A percentile compares a stretch with the other conserved stretches of the same genome.
phyloP scores from a whole-genome alignment of 2,113 vertebrate genomes.

The Daubentonia madagascariensis region DNA sequence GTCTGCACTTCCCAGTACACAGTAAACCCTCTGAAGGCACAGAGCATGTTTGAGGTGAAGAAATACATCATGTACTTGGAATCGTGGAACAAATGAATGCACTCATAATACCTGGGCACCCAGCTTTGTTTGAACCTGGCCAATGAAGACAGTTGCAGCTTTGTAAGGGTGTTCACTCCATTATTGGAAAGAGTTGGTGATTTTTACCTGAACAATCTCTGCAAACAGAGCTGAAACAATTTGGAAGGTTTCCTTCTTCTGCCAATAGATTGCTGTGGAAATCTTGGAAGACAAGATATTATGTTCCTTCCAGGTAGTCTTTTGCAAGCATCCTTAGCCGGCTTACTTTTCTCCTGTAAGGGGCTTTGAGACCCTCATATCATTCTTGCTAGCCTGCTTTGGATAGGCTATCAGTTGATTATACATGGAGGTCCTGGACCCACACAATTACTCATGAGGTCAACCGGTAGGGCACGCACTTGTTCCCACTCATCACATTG shows the following conservation, averaged over 20 bases:
- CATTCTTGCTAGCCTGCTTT: fast-evolving
- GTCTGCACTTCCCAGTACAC: fast-evolving
- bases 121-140: background rate
- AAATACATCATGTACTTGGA: fast-evolving
- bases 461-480: fast-evolving
- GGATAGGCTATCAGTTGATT: fast-evolving
- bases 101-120: fast-evolving
- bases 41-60: too few species aligned
- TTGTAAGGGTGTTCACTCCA: background rate
- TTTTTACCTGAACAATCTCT: fast-evolving
- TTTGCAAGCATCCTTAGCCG: background rate
- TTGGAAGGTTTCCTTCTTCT: background rate
- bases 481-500: fast-evolving
- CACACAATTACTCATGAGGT: fast-evolving
- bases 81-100: too few species aligned
- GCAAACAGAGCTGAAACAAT: too few species aligned
- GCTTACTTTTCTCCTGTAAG: background rate
- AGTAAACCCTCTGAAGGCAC: background rate
- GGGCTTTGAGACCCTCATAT: fast-evolving
- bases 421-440: fast-evolving
- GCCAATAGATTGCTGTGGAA: background rate
- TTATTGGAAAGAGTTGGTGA: background rate
- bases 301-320: background rate
- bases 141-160: fast-evolving
- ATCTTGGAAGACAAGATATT: background rate